These are phyloP conservation scores for Gallinago stenura DNA, from an alignment of 2,797 vertebrate genomes.

Conservation along the genomic window DNA sequence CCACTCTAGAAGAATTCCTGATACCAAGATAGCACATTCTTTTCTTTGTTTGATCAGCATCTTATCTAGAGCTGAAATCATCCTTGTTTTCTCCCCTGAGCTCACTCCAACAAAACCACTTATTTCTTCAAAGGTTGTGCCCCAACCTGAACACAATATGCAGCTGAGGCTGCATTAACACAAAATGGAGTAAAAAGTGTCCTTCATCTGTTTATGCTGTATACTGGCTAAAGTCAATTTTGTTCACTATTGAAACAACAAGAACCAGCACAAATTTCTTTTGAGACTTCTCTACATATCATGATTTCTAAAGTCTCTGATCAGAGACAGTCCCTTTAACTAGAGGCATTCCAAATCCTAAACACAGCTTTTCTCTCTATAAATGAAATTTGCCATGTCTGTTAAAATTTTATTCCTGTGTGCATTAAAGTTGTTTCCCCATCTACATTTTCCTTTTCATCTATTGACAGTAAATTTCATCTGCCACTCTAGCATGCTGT, in stretches of 20 bases:
- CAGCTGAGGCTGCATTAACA: background rate
- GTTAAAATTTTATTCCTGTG: conserved; percentile 42
- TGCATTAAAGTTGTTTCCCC: conserved; percentile 57
- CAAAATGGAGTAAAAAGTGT: background rate
- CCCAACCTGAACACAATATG: background rate
- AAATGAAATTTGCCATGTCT: conserved; percentile 27
- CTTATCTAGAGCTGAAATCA: conserved; percentile 29
- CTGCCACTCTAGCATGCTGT: conserved; percentile 66
- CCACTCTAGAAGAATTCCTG: background rate
- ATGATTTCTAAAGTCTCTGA: background rate
- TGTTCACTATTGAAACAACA: background rate
- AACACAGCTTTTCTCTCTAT: background rate
- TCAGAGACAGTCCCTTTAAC: background rate
- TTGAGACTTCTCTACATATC: background rate
- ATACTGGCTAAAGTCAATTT: background rate
- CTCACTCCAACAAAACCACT: background rate
- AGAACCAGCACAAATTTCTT: background rate
- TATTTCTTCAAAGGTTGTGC: conserved; percentile 6
- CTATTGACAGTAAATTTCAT: conserved; percentile 72
- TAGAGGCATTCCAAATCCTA: background rate
- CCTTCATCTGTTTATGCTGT: background rate
- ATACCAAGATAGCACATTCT: background rate
- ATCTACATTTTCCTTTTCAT: conserved; percentile 61
- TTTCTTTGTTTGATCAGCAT: background rate
- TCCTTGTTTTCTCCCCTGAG: background rate